Conservation (phyloP, 2,888 invertebrate species). For the Leptarthrus brevirostris region DNA sequence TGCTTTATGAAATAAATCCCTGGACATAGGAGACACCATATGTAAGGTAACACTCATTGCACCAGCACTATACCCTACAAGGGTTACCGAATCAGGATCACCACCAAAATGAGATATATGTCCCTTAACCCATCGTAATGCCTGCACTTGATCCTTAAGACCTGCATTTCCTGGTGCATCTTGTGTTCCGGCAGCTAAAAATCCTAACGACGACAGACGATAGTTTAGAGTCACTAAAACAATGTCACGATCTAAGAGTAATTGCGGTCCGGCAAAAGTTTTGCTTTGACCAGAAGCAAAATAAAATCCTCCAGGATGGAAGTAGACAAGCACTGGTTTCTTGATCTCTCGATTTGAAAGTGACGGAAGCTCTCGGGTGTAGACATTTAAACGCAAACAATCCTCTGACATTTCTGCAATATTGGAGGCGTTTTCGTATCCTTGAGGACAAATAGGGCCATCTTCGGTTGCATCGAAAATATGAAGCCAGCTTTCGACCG, state of each 20-base stretch:
- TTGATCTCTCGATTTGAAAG: constrained; percentile 60
- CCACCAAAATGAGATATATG: constrained; percentile 78
- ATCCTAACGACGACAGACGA: constrained; percentile 70
- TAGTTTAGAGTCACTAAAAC: constrained; percentile 77
- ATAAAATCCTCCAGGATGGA: constrained; percentile 78
- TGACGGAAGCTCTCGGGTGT: constrained; percentile 65
- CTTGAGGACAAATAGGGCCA: constrained; percentile 71
- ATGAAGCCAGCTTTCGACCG: constrained; percentile 68
- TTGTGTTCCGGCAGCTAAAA: constrained; percentile 74
- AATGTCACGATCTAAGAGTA: constrained; percentile 74
- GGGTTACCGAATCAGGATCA: constrained; percentile 73
- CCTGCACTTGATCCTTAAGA: constrained; percentile 77
- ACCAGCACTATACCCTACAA: constrained; percentile 73
- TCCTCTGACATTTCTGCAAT: constrained; percentile 70
- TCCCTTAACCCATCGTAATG: constrained; percentile 74
- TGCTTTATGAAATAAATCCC: constrained; percentile 77
- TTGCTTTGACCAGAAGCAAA: constrained; percentile 71
- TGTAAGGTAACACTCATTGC: constrained; percentile 69
- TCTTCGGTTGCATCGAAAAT: constrained; percentile 71
- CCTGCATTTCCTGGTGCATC: constrained; percentile 77
- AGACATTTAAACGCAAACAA: constrained; percentile 72
- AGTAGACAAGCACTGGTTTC: constrained; percentile 74
- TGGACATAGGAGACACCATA: constrained; percentile 76
- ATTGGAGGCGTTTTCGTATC: constrained; percentile 54
- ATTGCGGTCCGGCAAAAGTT: constrained; percentile 70